A percentile compares a stretch with the other conserved stretches of the same genome.
phyloP scores from a whole-genome alignment of 2,113 vertebrate species.

The Fregetta grallaria region DNA sequence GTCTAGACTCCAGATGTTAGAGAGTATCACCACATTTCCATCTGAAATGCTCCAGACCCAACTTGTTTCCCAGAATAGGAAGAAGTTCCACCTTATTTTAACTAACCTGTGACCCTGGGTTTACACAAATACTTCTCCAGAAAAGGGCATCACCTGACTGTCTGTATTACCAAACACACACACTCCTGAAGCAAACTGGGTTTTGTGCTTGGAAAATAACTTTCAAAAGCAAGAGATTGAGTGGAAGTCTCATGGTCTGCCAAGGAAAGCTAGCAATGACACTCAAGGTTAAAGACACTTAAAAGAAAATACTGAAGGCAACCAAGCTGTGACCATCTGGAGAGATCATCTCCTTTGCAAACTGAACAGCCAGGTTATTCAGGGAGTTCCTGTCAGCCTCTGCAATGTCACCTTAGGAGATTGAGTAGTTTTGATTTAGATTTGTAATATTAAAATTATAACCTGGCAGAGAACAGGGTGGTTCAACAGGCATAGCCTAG shows the following conservation, averaged over 20 bases:
- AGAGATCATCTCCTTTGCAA: neutral
- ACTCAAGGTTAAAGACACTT: neutral
- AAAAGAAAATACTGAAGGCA: neutral
- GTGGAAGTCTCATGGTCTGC: fast-evolving
- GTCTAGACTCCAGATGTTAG: too few species aligned
- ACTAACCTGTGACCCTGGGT: neutral
- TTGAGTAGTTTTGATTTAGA: neutral
- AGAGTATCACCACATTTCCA: neutral
- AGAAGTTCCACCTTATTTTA: neutral
- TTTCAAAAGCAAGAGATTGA: neutral
- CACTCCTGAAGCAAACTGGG: neutral
- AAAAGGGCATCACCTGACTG: neutral
- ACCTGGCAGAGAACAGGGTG: neutral
- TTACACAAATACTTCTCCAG: neutral
- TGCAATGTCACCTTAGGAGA: neutral
- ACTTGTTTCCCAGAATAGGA: neutral
- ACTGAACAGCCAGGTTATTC: slow-evolving; percentile 22
- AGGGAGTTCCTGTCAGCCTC: neutral
- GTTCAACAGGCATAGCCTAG: neutral
- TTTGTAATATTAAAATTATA: neutral
- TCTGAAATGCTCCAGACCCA: neutral
- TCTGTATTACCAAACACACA: neutral
- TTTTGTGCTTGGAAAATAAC: neutral
- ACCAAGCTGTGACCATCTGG: neutral
- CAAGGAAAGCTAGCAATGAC: neutral